Evolutionary conservation across 2,888 invertebrate genomes (phyloP), one percentile per base, ranked within the genome.

Genomic region (Amphimallon solstitiale): DNA sequence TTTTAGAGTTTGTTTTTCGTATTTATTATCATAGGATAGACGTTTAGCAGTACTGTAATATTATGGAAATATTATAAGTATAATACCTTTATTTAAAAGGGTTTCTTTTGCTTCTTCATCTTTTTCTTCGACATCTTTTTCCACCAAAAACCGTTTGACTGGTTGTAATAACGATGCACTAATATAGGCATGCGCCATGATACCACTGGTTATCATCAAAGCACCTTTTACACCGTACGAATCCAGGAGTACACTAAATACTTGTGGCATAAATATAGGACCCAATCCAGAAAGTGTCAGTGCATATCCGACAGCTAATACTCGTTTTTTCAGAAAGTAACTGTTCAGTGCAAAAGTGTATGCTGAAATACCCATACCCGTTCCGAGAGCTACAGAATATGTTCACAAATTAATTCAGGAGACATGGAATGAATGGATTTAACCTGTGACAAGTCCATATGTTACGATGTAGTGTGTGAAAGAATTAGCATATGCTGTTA

Each of bases 211-310:
- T 66, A 90, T 86, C 34, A 90, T 78, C 65, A 88, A 86, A 0
- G 89, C 86, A 45, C 88, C 88, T 80, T 87, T 83, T 77, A 85
- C 85, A 5, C 87, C 87, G 70, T 87, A 89, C 0, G 81, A 75
- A 29, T 83, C 79, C 74, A 90, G 83, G 2, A 89, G 83, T 1
- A 81, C 74, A 65, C 86, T 86, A 77, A 88, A 86, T 5, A 90
- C 71, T 66, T 87, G 83, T 0, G 90, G 90, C 85, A 89, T 86
- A 54, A 86, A 74, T 68, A 90, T 88, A 12, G 89, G 85, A 0
- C 90, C 90, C 2, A 91, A 74, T 1, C 89, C 90, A 12, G 88
- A 88, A 1, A 89, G 79, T 0, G 90, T 89, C 86, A 89, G 38
- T n/a, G 54, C 61, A 17, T 60, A 61, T n/a, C 67, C 67, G 21